These are phyloP conservation scores for Kryptolebias marmoratus DNA, from an alignment of 2,113 vertebrate species.

Conservation along the genomic window DNA sequence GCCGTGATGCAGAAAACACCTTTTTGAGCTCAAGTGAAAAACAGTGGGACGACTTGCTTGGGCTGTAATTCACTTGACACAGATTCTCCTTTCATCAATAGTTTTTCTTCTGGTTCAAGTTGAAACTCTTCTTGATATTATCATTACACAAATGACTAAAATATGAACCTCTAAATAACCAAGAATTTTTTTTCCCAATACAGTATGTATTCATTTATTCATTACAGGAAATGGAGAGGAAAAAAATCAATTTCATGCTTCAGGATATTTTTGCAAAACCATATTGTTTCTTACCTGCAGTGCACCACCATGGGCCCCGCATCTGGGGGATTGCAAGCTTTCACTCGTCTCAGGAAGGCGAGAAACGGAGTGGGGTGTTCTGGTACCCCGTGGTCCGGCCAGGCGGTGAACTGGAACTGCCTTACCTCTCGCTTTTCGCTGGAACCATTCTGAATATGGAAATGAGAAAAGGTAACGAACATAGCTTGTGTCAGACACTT, in stretches of 20 bases:
- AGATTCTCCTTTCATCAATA: background rate
- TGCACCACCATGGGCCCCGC: slow-evolving; percentile 99
- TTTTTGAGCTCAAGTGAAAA: slow-evolving; percentile 47
- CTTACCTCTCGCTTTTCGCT: slow-evolving; percentile 98
- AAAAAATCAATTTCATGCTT: slow-evolving; percentile 69
- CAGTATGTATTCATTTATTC: slow-evolving; percentile 66
- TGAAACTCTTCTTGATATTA: slow-evolving; percentile 2
- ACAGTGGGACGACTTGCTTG: slow-evolving; percentile 33
- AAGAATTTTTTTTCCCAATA: slow-evolving; percentile 24
- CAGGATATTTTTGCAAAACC: slow-evolving; percentile 38
- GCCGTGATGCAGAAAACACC: slow-evolving; percentile 52
- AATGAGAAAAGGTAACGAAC: slow-evolving; percentile 2
- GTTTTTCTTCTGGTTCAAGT: slow-evolving; percentile 4
- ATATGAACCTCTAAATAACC: slow-evolving; percentile 33
- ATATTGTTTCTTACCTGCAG: slow-evolving; percentile 88
- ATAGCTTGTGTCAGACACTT: background rate
- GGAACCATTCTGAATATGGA: slow-evolving; percentile 88
- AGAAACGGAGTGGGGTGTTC: slow-evolving; percentile 97
- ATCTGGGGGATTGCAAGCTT: slow-evolving; percentile 97
- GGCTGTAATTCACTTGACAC: slow-evolving; percentile 2
- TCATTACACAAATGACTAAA: slow-evolving; percentile 6
- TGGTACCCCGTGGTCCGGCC: slow-evolving; percentile 99
- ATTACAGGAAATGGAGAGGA: slow-evolving; percentile 61
- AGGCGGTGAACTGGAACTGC: slow-evolving; percentile 99
- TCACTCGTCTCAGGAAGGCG: slow-evolving; percentile 95